A percentile compares a stretch with the other conserved stretches of the same genome.
phyloP scores from a whole-genome alignment of 2,888 invertebrate genomes.

The Ophion ventricosus region DNA sequence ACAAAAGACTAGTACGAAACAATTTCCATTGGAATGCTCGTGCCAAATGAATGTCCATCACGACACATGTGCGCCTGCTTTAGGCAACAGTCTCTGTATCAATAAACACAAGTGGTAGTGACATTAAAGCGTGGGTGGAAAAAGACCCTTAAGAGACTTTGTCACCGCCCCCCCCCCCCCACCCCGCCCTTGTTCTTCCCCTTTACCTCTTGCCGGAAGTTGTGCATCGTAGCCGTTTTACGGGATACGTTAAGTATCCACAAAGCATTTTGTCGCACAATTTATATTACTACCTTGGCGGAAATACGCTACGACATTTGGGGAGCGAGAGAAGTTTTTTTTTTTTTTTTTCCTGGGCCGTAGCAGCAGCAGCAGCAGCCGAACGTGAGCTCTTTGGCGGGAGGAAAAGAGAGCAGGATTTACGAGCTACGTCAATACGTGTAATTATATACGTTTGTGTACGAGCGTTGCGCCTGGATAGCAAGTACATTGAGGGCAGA shows the following conservation, averaged over 20 bases:
- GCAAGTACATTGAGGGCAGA: conserved; percentile 12
- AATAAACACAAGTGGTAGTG: conserved; percentile 11
- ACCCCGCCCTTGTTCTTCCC: too few species aligned
- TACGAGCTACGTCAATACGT: conserved; percentile 34
- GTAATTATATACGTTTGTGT: not conserved
- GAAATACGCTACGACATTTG: conserved; percentile 74
- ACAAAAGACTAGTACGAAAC: too few species aligned
- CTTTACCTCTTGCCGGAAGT: too few species aligned
- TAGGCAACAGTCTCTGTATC: conserved; percentile 50
- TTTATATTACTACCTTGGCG: conserved; percentile 70
- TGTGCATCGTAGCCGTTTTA: conserved; percentile 12
- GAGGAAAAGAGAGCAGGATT: conserved; percentile 43
- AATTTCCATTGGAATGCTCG: too few species aligned
- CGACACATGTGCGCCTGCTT: too few species aligned
- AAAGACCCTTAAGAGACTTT: conserved; percentile 43
- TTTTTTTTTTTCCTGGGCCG: not conserved
- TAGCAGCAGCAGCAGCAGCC: conserved; percentile 18
- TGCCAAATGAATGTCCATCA: conserved; percentile 32
- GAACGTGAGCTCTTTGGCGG: conserved; percentile 6
- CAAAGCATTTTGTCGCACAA: conserved; percentile 66
- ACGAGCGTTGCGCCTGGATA: not conserved
- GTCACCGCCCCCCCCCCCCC: conserved; percentile 56
- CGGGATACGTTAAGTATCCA: not conserved
- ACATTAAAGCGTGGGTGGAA: conserved; percentile 9
- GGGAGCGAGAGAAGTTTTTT: conserved; percentile 69